These are phyloP conservation scores for Oxycera nigricornis DNA, from an alignment of 2,888 invertebrate species.

Conservation along the genomic window DNA sequence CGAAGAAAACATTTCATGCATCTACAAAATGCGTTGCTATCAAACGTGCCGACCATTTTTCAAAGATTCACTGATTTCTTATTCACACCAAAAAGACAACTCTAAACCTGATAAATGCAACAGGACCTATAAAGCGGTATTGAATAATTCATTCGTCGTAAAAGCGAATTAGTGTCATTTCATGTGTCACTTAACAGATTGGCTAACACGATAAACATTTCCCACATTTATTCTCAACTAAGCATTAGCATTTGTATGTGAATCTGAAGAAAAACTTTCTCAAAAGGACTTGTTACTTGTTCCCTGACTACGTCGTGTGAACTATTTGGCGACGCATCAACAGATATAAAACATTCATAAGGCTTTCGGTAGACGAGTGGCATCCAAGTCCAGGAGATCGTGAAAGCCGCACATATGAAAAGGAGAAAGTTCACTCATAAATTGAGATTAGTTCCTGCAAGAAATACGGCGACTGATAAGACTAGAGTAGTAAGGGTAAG, in stretches of 20 bases:
- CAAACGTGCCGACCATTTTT: too few species aligned
- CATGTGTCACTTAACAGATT: not conserved
- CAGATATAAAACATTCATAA: not conserved
- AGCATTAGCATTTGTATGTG: not conserved
- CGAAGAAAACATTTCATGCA: too few species aligned
- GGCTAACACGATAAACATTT: slow-evolving; percentile 2
- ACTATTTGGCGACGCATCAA: not conserved
- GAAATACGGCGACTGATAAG: not conserved
- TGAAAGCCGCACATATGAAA: not conserved
- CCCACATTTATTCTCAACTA: not conserved
- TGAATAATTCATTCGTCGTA: not conserved
- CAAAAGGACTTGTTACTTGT: not conserved
- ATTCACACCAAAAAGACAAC: too few species aligned
- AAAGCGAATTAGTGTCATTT: slow-evolving; percentile 7
- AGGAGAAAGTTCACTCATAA: not conserved
- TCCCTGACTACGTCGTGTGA: not conserved
- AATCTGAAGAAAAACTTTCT: not conserved
- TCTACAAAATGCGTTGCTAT: too few species aligned
- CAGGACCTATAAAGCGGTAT: too few species aligned
- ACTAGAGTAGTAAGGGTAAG: too few species aligned
- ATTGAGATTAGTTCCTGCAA: not conserved
- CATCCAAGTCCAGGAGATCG: not conserved
- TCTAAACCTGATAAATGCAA: too few species aligned
- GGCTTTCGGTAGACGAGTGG: not conserved
- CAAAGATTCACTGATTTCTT: too few species aligned